Evolutionary conservation across 2,888 invertebrate species (phyloP).

Genomic region (Mantis religiosa): DNA sequence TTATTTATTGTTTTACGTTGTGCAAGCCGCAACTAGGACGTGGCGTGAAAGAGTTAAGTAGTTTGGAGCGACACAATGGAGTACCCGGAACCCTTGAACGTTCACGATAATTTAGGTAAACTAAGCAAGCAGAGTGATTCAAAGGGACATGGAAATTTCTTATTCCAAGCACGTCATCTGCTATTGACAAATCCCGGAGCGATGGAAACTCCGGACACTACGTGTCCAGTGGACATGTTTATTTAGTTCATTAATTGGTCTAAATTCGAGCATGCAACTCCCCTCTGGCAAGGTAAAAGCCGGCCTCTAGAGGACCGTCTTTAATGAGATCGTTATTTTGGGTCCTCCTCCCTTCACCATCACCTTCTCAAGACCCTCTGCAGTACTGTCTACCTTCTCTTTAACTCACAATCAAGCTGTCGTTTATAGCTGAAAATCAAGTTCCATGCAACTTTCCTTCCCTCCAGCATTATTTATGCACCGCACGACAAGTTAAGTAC

Average conservation of each 20-base stretch:
- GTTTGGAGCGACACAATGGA: too few relatives aligned
- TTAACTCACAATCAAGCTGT: background rate
- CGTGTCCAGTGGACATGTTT: background rate
- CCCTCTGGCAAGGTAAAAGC: background rate
- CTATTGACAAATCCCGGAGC: background rate
- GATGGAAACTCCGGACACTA: background rate
- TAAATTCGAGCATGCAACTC: background rate
- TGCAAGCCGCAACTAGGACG: too few relatives aligned
- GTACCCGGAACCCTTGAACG: background rate
- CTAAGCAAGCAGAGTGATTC: background rate
- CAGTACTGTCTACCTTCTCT: background rate
- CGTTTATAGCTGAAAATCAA: background rate
- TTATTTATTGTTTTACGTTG: too few relatives aligned
- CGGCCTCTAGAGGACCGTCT: background rate
- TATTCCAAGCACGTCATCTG: background rate
- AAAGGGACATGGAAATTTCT: background rate
- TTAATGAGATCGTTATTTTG: conserved; percentile 1
- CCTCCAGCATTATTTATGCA: background rate
- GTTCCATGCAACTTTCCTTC: background rate
- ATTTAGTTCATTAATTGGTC: background rate
- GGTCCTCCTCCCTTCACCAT: background rate
- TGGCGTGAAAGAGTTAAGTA: too few relatives aligned
- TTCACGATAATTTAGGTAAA: background rate
- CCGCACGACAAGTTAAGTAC: background rate
- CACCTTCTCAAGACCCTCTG: background rate